Evolutionary conservation across 2,888 invertebrate genomes (phyloP).

Genomic region (Platycheirus albimanus): DNA sequence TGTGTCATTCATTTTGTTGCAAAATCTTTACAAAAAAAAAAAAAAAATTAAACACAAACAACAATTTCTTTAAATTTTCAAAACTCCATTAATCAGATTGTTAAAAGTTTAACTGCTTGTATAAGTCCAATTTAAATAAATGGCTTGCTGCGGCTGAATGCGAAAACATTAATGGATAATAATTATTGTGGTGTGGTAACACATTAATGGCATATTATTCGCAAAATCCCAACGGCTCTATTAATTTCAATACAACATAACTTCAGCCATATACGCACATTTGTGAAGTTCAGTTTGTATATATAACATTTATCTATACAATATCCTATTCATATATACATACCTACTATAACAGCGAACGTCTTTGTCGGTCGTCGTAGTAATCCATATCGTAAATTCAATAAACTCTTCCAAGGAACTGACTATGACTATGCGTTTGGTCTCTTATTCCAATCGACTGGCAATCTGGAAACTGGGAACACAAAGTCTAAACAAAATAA

Average conservation of each 20-base stretch:
- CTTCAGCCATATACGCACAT: slow-evolving; percentile 22
- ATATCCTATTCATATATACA: no score
- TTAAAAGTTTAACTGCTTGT: slow-evolving; percentile 15
- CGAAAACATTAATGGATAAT: slow-evolving; percentile 11
- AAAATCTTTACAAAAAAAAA: no score
- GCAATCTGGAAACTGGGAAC: slow-evolving; percentile 44
- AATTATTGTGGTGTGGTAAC: slow-evolving; percentile 31
- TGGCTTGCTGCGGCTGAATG: not conserved
- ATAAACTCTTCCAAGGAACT: slow-evolving; percentile 46
- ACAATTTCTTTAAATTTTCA: not conserved
- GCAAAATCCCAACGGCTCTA: slow-evolving; percentile 24
- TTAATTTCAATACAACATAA: slow-evolving; percentile 33
- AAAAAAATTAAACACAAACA: no score
- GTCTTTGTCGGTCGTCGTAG: slow-evolving; percentile 5
- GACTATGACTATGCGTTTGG: not conserved
- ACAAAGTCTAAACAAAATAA: slow-evolving; percentile 59
- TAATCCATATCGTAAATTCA: slow-evolving; percentile 42
- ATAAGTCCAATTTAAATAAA: slow-evolving; percentile 23
- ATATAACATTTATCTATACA: no score
- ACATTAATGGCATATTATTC: slow-evolving; percentile 37
- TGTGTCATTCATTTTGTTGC: no score
- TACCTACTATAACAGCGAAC: no score
- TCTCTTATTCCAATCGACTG: slow-evolving; percentile 20
- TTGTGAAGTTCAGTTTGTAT: slow-evolving; percentile 18
- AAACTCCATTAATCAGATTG: slow-evolving; percentile 20